Conservation (phyloP, 2,113 vertebrate species). For the Gobio gobio region DNA sequence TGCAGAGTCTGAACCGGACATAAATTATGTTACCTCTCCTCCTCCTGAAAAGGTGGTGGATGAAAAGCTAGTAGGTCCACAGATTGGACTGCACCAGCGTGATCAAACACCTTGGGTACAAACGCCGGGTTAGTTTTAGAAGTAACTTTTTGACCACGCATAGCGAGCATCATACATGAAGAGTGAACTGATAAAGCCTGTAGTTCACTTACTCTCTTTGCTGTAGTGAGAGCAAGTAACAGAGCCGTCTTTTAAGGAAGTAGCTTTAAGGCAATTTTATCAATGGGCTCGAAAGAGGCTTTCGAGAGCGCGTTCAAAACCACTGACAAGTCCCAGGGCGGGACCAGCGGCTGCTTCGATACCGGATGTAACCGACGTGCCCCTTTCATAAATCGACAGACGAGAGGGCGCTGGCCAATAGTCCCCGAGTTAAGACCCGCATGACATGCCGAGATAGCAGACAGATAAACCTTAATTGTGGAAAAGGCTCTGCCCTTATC, state of each 20-base stretch:
- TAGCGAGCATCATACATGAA: too few species aligned
- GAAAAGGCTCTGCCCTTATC: constrained; percentile 4
- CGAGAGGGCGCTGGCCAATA: not conserved
- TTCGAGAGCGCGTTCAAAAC: not conserved
- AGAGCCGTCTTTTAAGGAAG: not conserved
- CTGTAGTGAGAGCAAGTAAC: too few species aligned
- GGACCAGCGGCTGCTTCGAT: not conserved
- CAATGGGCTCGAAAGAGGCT: not conserved
- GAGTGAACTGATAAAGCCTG: too few species aligned
- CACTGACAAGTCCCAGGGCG: not conserved
- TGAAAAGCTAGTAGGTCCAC: too few species aligned
- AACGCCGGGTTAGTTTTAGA: too few species aligned
- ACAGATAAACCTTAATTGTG: not conserved
- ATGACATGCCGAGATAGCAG: constrained; percentile 3
- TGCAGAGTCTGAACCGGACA: too few species aligned
- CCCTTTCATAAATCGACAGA: constrained; percentile 3
- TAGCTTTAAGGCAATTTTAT: not conserved
- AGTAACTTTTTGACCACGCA: too few species aligned
- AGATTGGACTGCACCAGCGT: too few species aligned
- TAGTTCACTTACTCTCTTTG: too few species aligned
- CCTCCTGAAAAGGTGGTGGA: too few species aligned
- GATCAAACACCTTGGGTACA: too few species aligned
- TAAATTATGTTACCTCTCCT: too few species aligned
- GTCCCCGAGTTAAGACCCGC: not conserved
- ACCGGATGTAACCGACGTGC: not conserved